Evolutionary conservation across 2,113 vertebrate genomes (phyloP), one percentile per base, ranked within the genome.

Genomic region (Sturnira hondurensis): DNA sequence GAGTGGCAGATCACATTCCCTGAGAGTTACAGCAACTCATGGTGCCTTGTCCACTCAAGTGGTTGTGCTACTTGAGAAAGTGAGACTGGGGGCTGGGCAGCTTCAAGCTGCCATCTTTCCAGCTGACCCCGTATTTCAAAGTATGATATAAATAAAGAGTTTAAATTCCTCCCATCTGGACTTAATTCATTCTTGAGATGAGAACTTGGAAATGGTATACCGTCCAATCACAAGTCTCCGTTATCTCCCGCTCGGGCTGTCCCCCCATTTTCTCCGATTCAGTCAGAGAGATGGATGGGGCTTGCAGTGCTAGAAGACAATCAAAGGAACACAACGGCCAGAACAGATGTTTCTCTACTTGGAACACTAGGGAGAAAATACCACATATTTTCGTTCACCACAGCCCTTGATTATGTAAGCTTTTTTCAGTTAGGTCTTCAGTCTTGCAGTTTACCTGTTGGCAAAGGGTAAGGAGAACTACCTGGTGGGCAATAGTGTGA

Each of bases 101-200:
- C 58, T 82, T 88, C 41, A 61, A 43, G 28, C 38, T 76, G 76
- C 56, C n/a, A 4, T 70, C 78, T 45, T 89, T 89, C 43, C 54
- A 78, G 50, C 47, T 89, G 70, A 41, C 41, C 71, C n/a, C 33
- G 12, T 73, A 86, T 63, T 90, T 90, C 45, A 80, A 85, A 85
- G 65, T 47, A 90, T 28, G 38, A 8, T 77, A 31, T 80, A 73
- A 86, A 92, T 71, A 93, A 89, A 28, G 65, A 95, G 54, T 70
- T 93, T 70, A 84, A 71, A 33, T 56, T 80, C 63, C 80, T 86
- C 13, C 38, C 19, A n/a, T 9, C 38, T 56, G 73, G 52, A 73
- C 20, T 80, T 67, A n/a, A 81, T 86, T 81, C 81, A 54, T 52
- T 96, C 45, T 86, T 96, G 52, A 95, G 65, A 71, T 63, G 82